Evolutionary conservation across 2,797 vertebrate genomes (phyloP), one percentile per base, ranked within the genome.

Genomic region (Chaetophractus vellerosus): DNA sequence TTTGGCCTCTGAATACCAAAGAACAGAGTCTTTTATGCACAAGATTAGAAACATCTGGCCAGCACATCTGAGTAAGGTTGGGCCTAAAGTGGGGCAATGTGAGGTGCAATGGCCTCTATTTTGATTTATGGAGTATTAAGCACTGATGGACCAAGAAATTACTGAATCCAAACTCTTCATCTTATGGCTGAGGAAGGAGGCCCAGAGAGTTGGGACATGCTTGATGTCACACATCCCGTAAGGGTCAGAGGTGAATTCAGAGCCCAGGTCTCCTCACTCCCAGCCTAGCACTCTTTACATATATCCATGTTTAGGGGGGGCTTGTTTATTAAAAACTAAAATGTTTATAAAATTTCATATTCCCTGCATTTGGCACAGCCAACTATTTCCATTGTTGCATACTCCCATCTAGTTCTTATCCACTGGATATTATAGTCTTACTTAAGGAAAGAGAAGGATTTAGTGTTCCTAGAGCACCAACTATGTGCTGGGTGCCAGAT

Each of bases 11-110:
- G 59, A 87, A 82, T 75, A 86, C 36, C 83, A 71, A 96, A 94
- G 93, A 95, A 88, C 79, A 74, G 85, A 95, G 59, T 59, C 93
- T 76, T 94, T 93, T 55, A 86, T 38, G 41, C 26, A 69, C 50
- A 66, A 94, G 90, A 94, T 95, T 95, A 45, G 92, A 97, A 95
- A 94, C 97, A 96, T 96, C 93, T 93, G 92, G 82, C 31, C 66
- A 2, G 50, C 71, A 68, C n/a, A 14, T 80, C 50, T 38, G 76
- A 94, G 63, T 24, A 19, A 89, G 69, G 66, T 59, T 26, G 21
- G 79, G 36, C 74, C n/a, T 16, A 9, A 38, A n/a, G 63, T 3
- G 16, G 38, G 85, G 41, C 23, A 4, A 61, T 78, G 33, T 61
- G 50, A 82, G 93, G 82, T 88, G 50, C 57, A 71, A 23, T 11